Percentiles rank a stretch among this genome's conserved stretches.
Evolutionary conservation across 2,113 vertebrate genomes (phyloP).

Genomic region (Chauna torquata): DNA sequence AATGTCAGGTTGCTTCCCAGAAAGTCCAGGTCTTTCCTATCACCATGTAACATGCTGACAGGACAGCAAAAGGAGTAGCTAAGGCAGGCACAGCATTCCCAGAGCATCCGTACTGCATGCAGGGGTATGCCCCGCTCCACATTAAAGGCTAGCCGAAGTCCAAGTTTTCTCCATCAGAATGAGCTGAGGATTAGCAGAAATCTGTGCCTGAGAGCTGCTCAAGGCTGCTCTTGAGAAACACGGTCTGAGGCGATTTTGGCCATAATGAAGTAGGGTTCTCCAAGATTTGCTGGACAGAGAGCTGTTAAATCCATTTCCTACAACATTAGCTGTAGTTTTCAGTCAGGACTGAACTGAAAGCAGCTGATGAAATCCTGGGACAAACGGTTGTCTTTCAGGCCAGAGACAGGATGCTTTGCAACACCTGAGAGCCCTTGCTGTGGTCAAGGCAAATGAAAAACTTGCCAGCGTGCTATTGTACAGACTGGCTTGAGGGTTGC

Average conservation of each 20-base stretch:
- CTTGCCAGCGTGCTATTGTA: accelerated
- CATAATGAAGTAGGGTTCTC: background rate
- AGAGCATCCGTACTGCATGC: background rate
- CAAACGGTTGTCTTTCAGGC: background rate
- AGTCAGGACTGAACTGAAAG: background rate
- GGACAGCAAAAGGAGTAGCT: background rate
- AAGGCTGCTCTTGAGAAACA: background rate
- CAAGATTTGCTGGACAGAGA: background rate
- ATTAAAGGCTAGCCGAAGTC: background rate
- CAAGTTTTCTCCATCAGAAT: background rate
- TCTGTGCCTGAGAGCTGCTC: background rate
- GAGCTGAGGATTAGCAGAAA: background rate
- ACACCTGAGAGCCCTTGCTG: background rate
- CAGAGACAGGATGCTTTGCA: background rate
- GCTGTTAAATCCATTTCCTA: background rate
- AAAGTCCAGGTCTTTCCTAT: background rate
- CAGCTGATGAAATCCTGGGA: background rate
- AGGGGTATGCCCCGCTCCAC: background rate
- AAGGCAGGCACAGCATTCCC: background rate
- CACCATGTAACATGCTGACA: background rate
- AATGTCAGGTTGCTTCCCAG: background rate
- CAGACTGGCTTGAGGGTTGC: background rate
- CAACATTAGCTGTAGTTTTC: background rate
- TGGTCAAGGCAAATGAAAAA: background rate
- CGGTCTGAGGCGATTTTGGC: background rate